Evolutionary conservation across 2,888 invertebrate genomes (phyloP).

Genomic region (Orthosia gracilis): DNA sequence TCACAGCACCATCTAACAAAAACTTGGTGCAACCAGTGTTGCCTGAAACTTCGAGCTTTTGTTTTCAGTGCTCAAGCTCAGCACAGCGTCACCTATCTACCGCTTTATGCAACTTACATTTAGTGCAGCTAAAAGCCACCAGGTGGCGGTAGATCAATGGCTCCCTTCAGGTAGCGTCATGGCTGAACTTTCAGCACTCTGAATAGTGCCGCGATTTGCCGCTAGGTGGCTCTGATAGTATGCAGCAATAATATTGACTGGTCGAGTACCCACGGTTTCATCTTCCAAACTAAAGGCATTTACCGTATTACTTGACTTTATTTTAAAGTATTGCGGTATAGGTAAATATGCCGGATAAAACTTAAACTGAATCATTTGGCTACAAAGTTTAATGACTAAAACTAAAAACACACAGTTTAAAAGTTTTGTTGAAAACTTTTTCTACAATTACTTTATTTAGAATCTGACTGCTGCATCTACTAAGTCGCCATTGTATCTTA

Average conservation of each 20-base stretch:
- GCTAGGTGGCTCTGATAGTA: constrained; percentile 69
- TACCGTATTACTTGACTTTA: constrained; percentile 25
- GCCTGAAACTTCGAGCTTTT: background rate
- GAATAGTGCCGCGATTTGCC: constrained; percentile 56
- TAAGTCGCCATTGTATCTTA: background rate
- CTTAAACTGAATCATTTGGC: background rate
- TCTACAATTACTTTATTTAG: background rate
- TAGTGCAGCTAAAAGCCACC: background rate
- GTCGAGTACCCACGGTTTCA: constrained; percentile 52
- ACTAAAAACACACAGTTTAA: background rate
- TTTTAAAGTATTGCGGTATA: constrained; percentile 18
- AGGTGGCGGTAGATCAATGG: constrained; percentile 39
- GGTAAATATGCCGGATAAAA: constrained; percentile 45
- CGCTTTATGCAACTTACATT: background rate
- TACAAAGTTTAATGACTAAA: background rate
- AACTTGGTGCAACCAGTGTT: background rate
- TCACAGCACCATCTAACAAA: constrained; percentile 18
- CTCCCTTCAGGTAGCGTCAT: no score
- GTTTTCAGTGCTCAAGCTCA: background rate
- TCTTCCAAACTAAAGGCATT: constrained; percentile 57
- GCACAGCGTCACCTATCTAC: constrained; percentile 17
- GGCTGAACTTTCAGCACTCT: background rate
- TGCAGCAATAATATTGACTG: constrained; percentile 76
- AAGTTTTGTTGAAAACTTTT: background rate
- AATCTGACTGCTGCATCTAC: background rate